Evolutionary conservation across 2,888 invertebrate genomes (phyloP), one percentile per base, ranked within the genome.

Genomic region (Xanthorhoe spadicearia): DNA sequence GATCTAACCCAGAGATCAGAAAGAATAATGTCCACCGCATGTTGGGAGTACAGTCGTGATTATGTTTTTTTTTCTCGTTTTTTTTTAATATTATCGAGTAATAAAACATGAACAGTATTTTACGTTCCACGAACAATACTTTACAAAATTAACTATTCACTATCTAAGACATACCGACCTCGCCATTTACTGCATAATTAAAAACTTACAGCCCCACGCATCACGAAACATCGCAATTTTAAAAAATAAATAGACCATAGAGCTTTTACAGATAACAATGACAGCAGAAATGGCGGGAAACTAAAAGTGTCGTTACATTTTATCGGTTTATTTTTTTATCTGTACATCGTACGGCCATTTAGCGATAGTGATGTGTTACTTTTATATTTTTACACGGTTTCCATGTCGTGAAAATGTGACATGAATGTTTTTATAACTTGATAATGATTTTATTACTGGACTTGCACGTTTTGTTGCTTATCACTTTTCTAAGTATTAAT

Each of bases 281-380:
- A 85, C 85, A 86, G 87, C 83, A 78, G 83, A 85, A 86, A 83
- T 74, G 83, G 87, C 87, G 87, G 87, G 86, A 87, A 87, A 81
- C 72, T 18, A 60, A 72, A 74, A 13, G 32, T 6, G 38, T 43
- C 86, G 90, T 89, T 90, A 88, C 73, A 72, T 72, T 81, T 86
- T 89, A 90, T 90, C 88, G 80, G 80, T 60, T 81, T 78, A n/a
- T n/a, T 71, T 64, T 73, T 76, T 87, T 89, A 88, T 88, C 87
- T 85, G 72, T 81, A 81, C 83, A 84, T 81, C 83, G 82, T 74
- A 77, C 77, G 83, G 83, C 84, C 82, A 84, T 81, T 74, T 79
- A 78, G 74, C 74, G 77, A 32, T 78, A 79, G 83, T 83, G 81
- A 81, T 81, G 13, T 43, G 13, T 81, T 78, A n/a, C 74, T 74